These are phyloP conservation scores for Drosophila siamana DNA, from an alignment of 2,888 invertebrate genomes.

Conservation along the genomic window DNA sequence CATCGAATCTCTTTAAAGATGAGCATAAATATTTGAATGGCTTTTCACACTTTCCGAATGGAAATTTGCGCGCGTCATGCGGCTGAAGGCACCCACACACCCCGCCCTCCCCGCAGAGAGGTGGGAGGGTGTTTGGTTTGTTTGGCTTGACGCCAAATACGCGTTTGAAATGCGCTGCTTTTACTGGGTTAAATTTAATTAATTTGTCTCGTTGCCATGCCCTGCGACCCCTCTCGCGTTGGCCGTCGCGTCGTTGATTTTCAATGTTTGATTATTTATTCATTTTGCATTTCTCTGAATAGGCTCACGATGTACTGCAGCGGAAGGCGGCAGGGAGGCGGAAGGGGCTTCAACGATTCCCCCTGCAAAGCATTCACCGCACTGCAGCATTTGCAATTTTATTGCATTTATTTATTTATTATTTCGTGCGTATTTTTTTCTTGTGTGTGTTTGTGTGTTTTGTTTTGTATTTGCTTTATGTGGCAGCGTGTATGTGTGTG, in stretches of 20 bases:
- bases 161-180: conserved; percentile 62
- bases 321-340: neutral
- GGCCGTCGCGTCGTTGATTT: conserved; percentile 35
- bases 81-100: neutral
- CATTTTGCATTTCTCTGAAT: conserved; percentile 70
- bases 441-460: conserved; percentile 16
- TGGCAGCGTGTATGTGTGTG: conserved; percentile 9
- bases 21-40: conserved; percentile 74
- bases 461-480: conserved; percentile 23
- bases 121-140: conserved; percentile 5
- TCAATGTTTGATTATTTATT: conserved; percentile 77
- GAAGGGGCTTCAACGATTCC: neutral
- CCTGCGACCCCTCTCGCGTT: neutral
- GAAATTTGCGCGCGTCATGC: conserved; percentile 51
- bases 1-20: conserved; percentile 58
- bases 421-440: conserved; percentile 57
- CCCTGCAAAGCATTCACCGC: conserved; percentile 34
- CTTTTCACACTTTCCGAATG: conserved; percentile 71
- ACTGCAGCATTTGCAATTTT: conserved; percentile 74
- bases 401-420: conserved; percentile 80
- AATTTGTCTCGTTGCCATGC: conserved; percentile 70
- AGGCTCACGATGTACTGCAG: conserved; percentile 21
- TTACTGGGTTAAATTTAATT: conserved; percentile 81
- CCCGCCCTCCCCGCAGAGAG: no score
- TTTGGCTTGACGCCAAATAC: conserved; percentile 67